phyloP scores from a whole-genome alignment of 2,113 vertebrate species.

The Zootoca vivipara region DNA sequence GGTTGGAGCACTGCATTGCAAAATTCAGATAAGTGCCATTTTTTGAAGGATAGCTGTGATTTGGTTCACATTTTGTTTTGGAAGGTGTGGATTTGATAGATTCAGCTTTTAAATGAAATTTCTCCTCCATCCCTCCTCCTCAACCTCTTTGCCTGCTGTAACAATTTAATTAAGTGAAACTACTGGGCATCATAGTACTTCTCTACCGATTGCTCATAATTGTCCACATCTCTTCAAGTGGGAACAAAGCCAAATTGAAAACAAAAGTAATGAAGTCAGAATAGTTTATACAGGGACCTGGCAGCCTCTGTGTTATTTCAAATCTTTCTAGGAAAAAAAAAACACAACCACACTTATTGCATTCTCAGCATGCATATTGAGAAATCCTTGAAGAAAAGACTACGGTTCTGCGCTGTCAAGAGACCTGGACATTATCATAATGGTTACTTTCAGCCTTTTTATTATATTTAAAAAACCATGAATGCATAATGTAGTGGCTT shows the following conservation, averaged over 20 bases:
- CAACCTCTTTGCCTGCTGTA: not conserved
- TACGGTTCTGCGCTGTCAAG: not conserved
- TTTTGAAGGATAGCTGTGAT: too few species aligned
- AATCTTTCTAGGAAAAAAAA: not conserved
- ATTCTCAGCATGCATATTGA: conserved; percentile 3
- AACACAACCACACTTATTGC: too few species aligned
- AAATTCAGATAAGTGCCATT: too few species aligned
- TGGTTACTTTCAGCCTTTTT: conserved; percentile 9
- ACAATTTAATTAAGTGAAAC: not conserved
- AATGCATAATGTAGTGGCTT: conserved; percentile 19
- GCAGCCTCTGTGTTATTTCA: not conserved
- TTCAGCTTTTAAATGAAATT: too few species aligned
- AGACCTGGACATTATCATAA: conserved; percentile 21
- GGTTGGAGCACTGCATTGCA: too few species aligned
- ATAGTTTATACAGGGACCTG: not conserved
- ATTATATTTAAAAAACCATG: not conserved
- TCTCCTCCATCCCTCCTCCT: too few species aligned
- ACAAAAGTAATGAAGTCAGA: not conserved
- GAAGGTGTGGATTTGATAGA: too few species aligned
- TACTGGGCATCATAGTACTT: too few species aligned
- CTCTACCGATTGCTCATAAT: not conserved
- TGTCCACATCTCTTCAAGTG: not conserved
- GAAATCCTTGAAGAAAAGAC: conserved; percentile 6
- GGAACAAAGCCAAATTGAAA: conserved; percentile 2
- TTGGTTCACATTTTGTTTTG: too few species aligned